Evolutionary conservation across 2,113 vertebrate genomes (phyloP).

Genomic region (Ictidomys tridecemlineatus): DNA sequence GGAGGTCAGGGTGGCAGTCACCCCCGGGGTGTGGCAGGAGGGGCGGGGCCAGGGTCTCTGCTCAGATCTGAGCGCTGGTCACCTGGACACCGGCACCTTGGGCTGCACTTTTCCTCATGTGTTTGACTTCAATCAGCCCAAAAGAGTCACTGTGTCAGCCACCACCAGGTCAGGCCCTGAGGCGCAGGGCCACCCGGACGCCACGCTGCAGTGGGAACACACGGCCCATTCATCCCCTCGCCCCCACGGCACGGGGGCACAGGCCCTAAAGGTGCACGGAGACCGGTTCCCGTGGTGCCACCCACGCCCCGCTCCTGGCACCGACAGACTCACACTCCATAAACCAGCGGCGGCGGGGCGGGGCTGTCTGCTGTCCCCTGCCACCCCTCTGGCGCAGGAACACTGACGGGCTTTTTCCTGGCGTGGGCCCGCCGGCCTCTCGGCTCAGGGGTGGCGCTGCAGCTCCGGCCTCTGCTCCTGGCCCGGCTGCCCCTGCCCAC

Average conservation of each 20-base stretch:
- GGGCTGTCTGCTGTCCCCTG: neutral
- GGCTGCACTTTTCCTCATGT: no score
- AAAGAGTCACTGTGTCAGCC: neutral
- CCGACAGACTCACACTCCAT: neutral
- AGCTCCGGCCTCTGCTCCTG: no score
- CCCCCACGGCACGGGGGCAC: neutral
- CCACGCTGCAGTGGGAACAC: neutral
- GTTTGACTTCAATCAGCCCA: no score
- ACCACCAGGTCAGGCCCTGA: no score
- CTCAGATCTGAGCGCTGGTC: no score
- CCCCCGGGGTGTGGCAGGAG: no score
- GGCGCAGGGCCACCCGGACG: no score
- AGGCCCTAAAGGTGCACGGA: neutral
- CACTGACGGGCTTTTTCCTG: neutral
- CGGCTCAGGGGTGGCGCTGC: neutral
- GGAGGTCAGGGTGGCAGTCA: no score
- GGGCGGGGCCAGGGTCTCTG: no score
- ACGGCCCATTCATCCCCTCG: neutral
- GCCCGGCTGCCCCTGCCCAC: neutral
- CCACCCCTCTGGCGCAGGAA: rapidly evolving
- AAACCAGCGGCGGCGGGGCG: neutral
- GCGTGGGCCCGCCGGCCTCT: rapidly evolving
- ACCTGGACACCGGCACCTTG: no score
- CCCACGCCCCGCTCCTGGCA: neutral
- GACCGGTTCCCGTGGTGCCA: neutral